Base-by-base conservation (phyloP, 2,888 invertebrate species). In the Trachelus troglodyta region DNA sequence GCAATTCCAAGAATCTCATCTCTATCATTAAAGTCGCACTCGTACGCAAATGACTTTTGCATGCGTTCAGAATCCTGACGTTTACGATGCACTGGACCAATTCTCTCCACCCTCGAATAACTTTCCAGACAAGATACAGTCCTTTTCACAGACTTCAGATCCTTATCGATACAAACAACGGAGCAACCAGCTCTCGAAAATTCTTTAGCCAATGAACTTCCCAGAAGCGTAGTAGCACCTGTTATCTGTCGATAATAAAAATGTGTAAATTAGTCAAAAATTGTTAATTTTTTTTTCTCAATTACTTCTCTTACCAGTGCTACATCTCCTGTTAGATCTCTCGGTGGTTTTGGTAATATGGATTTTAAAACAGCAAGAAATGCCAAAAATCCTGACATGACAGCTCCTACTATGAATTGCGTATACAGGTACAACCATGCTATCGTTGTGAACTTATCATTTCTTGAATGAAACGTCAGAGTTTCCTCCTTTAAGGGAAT, bases 311-410 rank as follows among this genome's bases (percentile, higher is more conserved):
- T 84, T 84, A 91, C 91, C 86, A 91, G 74, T 71, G 90, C 90
- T 9, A 90, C 86, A 69, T 90, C 85, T 34, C 89, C 90, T 2
- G 83, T 85, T 1, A 91, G 78, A 79, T 89, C 88, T 69, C 90
- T 87, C 33, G 91, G 90, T 35, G 91, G 91, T 74, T 88, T 87
- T 34, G 91, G 91, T n/a, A 91, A 76, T n/a, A 87, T 37, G 0
- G 87, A 86, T 76, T 88, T 89, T 12, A 91, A 77, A 4, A 87
- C 2, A 34, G 79, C 79, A 23, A 91, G 85, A 1, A 88, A 40
- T 0, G 82, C 75, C 11, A 91, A 76, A 33, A 86, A 82, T 35
- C 82, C 83, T 40, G 89, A 87, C 40, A 91, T 74, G 0, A 81
- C 77, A 1, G 83, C 78, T 1, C 86, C 89, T 31, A 90, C 74